phyloP scores from a whole-genome alignment of 2,888 invertebrate genomes.

The Exocentrus adspersus region DNA sequence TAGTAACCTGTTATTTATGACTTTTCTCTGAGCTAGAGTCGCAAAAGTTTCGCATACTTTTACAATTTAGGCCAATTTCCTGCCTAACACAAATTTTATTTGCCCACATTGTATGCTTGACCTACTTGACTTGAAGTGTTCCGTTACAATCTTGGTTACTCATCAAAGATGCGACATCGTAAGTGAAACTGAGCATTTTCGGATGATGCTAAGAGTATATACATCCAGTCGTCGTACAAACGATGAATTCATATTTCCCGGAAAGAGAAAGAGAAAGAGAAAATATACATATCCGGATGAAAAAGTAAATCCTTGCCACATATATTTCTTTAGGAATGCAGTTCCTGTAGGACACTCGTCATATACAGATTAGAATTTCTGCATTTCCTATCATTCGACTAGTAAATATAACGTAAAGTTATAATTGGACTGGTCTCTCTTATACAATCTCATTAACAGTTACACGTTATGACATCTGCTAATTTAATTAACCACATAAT shows the following conservation, averaged over 20 bases:
- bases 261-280: slow-evolving; percentile 6
- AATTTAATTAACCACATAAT: background rate
- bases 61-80: slow-evolving; percentile 2
- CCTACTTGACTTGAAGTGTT: slow-evolving; percentile 15
- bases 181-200: slow-evolving; percentile 30
- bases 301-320: too few relatives aligned
- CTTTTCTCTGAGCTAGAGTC: too few relatives aligned
- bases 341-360: too few relatives aligned
- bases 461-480: background rate
- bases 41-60: too few relatives aligned
- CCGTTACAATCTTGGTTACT: slow-evolving; percentile 19
- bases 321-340: too few relatives aligned
- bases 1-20: background rate
- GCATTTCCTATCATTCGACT: background rate
- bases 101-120: slow-evolving; percentile 15
- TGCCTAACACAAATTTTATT: slow-evolving; percentile 15
- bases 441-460: background rate
- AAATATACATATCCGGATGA: background rate
- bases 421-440: background rate
- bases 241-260: background rate
- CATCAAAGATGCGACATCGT: slow-evolving; percentile 14
- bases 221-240: background rate
- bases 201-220: background rate
- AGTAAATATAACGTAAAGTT: background rate
- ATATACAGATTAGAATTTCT: background rate